Conservation (phyloP, 1,140 invertebrate genomes). For the Lycorma delicatula region DNA sequence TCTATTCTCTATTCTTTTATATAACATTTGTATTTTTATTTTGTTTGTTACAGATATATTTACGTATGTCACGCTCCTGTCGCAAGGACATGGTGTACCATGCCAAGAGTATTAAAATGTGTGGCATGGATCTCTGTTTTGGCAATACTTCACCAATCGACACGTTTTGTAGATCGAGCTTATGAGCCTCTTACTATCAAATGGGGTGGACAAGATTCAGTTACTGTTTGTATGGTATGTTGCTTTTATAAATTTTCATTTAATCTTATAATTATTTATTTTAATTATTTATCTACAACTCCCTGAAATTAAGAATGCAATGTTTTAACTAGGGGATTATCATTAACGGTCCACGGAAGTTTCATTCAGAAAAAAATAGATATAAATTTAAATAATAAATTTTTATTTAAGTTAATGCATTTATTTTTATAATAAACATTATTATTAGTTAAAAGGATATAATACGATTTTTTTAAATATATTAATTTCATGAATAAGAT, state of each 20-base stretch:
- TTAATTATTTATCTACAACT: too few species aligned
- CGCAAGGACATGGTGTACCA: slow-evolving; percentile 78
- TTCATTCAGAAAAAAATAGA: too few species aligned
- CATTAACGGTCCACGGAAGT: background rate
- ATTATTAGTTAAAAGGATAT: too few species aligned
- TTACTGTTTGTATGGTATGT: slow-evolving; percentile 32
- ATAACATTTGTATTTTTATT: background rate
- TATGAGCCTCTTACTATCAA: slow-evolving; percentile 44
- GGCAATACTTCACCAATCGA: slow-evolving; percentile 68
- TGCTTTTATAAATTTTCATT: background rate
- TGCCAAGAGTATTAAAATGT: slow-evolving; percentile 68
- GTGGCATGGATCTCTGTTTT: slow-evolving; percentile 63
- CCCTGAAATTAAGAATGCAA: too few species aligned
- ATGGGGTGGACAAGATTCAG: slow-evolving; percentile 52
- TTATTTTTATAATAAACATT: too few species aligned
- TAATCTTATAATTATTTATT: too few species aligned
- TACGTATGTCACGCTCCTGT: slow-evolving; percentile 84
- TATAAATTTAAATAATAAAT: too few species aligned
- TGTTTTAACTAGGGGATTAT: too few species aligned
- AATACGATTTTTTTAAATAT: too few species aligned
- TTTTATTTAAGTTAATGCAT: too few species aligned
- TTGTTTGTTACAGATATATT: slow-evolving; percentile 51
- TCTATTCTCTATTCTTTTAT: too few species aligned
- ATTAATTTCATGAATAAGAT: too few species aligned
- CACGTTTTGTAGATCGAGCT: slow-evolving; percentile 64